A percentile compares a stretch with the other conserved stretches of the same genome.
These are phyloP conservation scores for Caenorhabditis briggsae DNA, from an alignment of 1,140 invertebrate genomes.

Conservation along the genomic window DNA sequence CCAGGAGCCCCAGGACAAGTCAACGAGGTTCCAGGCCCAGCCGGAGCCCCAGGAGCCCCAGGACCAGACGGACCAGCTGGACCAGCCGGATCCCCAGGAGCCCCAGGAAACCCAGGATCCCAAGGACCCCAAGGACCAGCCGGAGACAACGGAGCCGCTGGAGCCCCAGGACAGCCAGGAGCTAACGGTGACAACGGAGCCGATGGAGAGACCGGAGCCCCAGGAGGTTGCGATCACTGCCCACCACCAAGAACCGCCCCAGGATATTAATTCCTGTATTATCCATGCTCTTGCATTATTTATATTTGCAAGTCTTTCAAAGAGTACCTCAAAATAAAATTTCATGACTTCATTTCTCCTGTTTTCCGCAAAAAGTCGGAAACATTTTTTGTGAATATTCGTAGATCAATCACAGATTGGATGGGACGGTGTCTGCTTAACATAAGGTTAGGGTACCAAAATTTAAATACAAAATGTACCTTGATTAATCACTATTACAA, in stretches of 20 bases:
- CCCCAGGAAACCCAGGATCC: slow-evolving; percentile 56
- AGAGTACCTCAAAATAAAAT: slow-evolving; percentile 14
- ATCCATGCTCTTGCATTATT: slow-evolving; percentile 31
- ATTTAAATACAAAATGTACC: too few relatives aligned
- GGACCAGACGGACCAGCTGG: slow-evolving; percentile 61
- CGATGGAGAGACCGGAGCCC: slow-evolving; percentile 63
- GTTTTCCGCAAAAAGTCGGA: too few relatives aligned
- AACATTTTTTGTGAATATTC: not conserved
- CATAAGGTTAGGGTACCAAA: too few relatives aligned
- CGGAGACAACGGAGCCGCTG: slow-evolving; percentile 61
- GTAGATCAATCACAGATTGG: too few relatives aligned
- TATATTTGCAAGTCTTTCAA: slow-evolving; percentile 26
- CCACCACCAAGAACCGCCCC: slow-evolving; percentile 67
- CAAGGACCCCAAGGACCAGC: slow-evolving; percentile 60
- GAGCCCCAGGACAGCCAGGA: slow-evolving; percentile 61
- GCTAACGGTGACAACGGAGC: slow-evolving; percentile 57
- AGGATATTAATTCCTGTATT: slow-evolving; percentile 60
- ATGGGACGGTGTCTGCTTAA: too few relatives aligned
- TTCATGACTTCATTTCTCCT: not conserved
- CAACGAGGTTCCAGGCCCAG: slow-evolving; percentile 56
- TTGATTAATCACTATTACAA: too few relatives aligned
- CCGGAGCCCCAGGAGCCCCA: slow-evolving; percentile 59
- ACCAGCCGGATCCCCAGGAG: slow-evolving; percentile 58
- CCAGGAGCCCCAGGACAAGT: slow-evolving; percentile 61
- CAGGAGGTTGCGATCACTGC: slow-evolving; percentile 66